Evolutionary conservation across 2,113 vertebrate species (phyloP), one percentile per base, ranked within the genome.

Genomic region (Mormyrus iriodes): DNA sequence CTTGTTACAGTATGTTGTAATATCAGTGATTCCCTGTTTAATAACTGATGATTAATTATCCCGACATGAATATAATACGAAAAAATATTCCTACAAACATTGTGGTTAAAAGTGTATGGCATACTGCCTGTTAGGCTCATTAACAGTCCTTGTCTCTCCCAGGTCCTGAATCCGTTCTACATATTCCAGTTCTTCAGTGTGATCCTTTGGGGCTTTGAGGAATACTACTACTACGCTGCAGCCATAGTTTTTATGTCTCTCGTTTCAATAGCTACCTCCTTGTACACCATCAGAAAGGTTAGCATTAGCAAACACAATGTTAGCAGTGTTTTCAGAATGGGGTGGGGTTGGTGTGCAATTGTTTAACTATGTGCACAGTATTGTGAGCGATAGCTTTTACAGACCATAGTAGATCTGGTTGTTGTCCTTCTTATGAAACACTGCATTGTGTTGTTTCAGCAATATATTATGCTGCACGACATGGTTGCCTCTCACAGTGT

Each of bases 131-230:
- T 44, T n/a, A 48, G 31, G 3, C 4, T 24, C 6, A 10, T 12
- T 48, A 24, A 39, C 21, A 0, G 19, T 65, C 46, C 83, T 44
- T 39, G 31, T 53, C 92, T 89, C 90, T 91, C 53, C 19, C 90
- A 99, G 98, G 98, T 99, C 93, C 97, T 99, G 93, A 99, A 99
- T 91, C 98, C 98, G 93, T 99, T 99, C 94, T 99, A 99, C 97
- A 97, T 99, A 95, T 99, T 99, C 96, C 98, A 99, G 94, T 96
- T 99, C 91, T 99, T 98, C 96, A 99, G 98, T 95, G 96, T 99
- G 94, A 96, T 98, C 93, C 94, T 99, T 90, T 99, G 98, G 98
- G 95, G 95, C 95, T 95, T 95, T 90, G 97, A 99, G 94, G 97
- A 97, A 90, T 99, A 99, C 95, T 98, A 98, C 94, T 99, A 98